Conservation (phyloP, 2,797 vertebrate genomes). For the Danio albolineatus region DNA sequence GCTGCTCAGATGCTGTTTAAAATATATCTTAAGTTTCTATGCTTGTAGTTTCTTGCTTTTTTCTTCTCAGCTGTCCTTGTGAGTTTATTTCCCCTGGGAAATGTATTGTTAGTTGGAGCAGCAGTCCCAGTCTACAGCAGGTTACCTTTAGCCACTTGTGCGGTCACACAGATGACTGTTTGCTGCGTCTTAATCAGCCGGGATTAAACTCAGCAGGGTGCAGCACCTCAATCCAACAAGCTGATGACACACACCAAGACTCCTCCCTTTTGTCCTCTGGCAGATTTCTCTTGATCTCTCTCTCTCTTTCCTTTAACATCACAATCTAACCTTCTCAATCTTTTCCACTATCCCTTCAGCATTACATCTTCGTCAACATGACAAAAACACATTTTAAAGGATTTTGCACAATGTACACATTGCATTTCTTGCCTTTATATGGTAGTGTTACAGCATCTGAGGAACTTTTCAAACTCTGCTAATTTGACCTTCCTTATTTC, state of each 20-base stretch:
- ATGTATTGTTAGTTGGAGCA: neutral
- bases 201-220: slow-evolving; percentile 83
- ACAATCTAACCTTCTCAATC: slow-evolving; percentile 12
- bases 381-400: neutral
- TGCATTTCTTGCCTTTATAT: slow-evolving; percentile 40
- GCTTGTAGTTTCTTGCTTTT: slow-evolving; percentile 1
- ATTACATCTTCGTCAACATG: neutral
- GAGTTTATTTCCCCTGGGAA: neutral
- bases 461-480: neutral
- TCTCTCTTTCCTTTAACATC: neutral
- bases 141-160: slow-evolving; percentile 17
- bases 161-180: slow-evolving; percentile 70
- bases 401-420: neutral
- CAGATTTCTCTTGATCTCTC: slow-evolving; percentile 49
- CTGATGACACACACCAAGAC: slow-evolving; percentile 67
- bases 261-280: slow-evolving; percentile 37
- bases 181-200: slow-evolving; percentile 77
- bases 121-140: neutral
- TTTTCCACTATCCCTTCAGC: neutral
- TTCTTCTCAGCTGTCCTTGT: neutral
- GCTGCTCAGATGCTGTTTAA: neutral
- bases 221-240: slow-evolving; percentile 79
- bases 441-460: slow-evolving; percentile 1
- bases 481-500: slow-evolving; percentile 46
- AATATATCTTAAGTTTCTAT: slow-evolving; percentile 12